Evolutionary conservation across 2,888 invertebrate species (phyloP).

Genomic region (Hetaerina titia): DNA sequence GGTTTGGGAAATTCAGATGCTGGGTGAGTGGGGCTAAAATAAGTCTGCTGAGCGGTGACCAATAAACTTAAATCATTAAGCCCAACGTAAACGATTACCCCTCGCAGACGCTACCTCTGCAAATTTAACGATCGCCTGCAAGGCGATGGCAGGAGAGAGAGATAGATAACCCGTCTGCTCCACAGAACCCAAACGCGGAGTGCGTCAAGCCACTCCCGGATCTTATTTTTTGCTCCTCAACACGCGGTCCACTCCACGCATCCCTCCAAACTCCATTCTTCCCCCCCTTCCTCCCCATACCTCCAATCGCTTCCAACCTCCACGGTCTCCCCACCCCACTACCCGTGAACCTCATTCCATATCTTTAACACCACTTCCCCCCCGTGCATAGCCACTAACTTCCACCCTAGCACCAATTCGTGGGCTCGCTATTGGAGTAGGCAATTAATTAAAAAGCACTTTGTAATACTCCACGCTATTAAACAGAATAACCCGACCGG

Average conservation of each 20-base stretch:
- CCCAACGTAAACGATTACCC: background rate
- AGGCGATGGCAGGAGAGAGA: background rate
- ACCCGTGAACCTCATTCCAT: background rate
- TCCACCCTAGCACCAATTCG: background rate
- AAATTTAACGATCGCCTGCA: background rate
- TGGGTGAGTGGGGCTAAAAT: background rate
- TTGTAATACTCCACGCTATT: too few species aligned
- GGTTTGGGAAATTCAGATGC: too few species aligned
- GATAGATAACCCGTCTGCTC: background rate
- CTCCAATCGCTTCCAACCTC: background rate
- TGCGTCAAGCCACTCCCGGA: constrained; percentile 8
- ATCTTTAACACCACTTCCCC: background rate
- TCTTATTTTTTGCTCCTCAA: background rate
- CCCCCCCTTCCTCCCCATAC: background rate
- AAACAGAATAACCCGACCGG: too few species aligned
- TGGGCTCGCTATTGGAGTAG: background rate
- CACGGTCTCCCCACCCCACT: background rate
- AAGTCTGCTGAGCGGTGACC: background rate
- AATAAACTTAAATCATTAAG: background rate
- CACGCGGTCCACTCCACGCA: background rate
- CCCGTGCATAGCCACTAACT: background rate
- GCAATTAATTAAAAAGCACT: too few species aligned
- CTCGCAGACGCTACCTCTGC: background rate
- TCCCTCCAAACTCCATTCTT: background rate
- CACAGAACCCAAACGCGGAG: background rate